Conservation (phyloP, 2,797 vertebrate genomes). For the Sciurus vulgaris region DNA sequence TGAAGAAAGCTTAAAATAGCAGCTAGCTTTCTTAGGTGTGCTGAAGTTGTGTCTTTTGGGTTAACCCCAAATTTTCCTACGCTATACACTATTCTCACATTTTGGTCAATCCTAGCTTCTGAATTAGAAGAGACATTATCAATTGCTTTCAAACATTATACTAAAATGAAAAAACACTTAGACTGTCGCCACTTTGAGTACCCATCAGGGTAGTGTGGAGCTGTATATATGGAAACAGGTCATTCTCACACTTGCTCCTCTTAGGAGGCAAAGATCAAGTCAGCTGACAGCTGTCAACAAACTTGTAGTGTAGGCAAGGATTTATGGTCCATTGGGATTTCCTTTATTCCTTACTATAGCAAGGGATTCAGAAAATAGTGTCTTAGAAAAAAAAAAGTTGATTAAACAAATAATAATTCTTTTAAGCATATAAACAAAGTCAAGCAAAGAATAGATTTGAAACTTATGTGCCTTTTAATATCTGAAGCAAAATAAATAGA, state of each 20-base stretch:
- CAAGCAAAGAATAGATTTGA: slow-evolving; percentile 78
- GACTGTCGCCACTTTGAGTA: slow-evolving; percentile 78
- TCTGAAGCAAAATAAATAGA: slow-evolving; percentile 78
- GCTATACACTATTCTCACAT: slow-evolving; percentile 71
- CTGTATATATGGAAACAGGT: slow-evolving; percentile 76
- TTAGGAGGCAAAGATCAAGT: slow-evolving; percentile 74
- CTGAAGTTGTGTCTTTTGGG: slow-evolving; percentile 75
- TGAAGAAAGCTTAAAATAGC: slow-evolving; percentile 85
- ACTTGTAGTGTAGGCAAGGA: slow-evolving; percentile 43
- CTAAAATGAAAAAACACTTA: slow-evolving; percentile 79
- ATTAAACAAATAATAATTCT: slow-evolving; percentile 77
- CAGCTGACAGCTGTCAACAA: slow-evolving; percentile 74
- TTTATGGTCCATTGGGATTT: background rate
- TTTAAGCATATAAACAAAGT: slow-evolving; percentile 73
- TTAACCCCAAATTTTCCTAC: slow-evolving; percentile 71
- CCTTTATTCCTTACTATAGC: slow-evolving; percentile 71
- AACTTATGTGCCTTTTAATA: slow-evolving; percentile 80
- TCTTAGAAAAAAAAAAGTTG: slow-evolving; percentile 74
- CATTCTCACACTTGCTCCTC: slow-evolving; percentile 64
- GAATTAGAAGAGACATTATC: slow-evolving; percentile 77
- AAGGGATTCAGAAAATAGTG: slow-evolving; percentile 83
- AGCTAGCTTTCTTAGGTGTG: slow-evolving; percentile 83
- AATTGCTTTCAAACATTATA: slow-evolving; percentile 74
- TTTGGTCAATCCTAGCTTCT: slow-evolving; percentile 85
- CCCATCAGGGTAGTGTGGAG: slow-evolving; percentile 68